Conservation (phyloP, 1,140 invertebrate species). For the Drosophila tani region DNA sequence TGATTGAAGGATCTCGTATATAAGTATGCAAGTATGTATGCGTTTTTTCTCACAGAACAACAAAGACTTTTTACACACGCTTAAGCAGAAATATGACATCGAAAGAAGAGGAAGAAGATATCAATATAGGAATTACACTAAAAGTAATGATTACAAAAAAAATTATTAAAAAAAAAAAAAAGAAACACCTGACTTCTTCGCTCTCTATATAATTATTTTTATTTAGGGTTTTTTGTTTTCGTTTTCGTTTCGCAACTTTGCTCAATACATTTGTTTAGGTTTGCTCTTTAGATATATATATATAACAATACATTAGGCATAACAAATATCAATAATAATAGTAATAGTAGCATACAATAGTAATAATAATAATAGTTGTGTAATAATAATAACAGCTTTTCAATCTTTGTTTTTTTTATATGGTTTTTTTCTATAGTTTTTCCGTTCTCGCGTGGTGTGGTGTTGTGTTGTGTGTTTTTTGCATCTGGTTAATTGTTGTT, state of each 20-base stretch:
- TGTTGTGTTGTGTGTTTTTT: conserved; percentile 6
- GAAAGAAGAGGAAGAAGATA: conserved; percentile 30
- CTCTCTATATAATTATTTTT: conserved; percentile 8
- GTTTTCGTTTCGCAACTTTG: conserved; percentile 31
- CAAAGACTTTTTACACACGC: conserved; percentile 46
- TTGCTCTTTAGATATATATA: conserved; percentile 58
- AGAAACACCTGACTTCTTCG: conserved; percentile 18
- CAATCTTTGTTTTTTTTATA: conserved; percentile 54
- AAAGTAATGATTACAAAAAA: conserved; percentile 12
- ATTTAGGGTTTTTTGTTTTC: conserved; percentile 24
- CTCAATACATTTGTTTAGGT: conserved; percentile 55
- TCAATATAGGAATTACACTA: conserved; percentile 30
- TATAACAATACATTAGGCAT: conserved; percentile 81
- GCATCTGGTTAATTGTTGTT: conserved; percentile 34
- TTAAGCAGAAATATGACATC: conserved; percentile 38
- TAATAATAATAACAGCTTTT: conserved; percentile 79
- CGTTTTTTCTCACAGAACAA: conserved; percentile 26
- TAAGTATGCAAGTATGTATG: conserved; percentile 57
- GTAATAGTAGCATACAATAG: conserved; percentile 66
- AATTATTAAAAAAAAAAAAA: conserved; percentile 22
- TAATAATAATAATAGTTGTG: conserved; percentile 73
- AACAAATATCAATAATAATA: conserved; percentile 82
- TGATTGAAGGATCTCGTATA: conserved; percentile 79
- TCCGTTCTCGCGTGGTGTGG: conserved; percentile 15
- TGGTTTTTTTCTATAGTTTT: conserved; percentile 7